Evolutionary conservation across 2,797 vertebrate species (phyloP).

Genomic region (Bradypodion ventrale): DNA sequence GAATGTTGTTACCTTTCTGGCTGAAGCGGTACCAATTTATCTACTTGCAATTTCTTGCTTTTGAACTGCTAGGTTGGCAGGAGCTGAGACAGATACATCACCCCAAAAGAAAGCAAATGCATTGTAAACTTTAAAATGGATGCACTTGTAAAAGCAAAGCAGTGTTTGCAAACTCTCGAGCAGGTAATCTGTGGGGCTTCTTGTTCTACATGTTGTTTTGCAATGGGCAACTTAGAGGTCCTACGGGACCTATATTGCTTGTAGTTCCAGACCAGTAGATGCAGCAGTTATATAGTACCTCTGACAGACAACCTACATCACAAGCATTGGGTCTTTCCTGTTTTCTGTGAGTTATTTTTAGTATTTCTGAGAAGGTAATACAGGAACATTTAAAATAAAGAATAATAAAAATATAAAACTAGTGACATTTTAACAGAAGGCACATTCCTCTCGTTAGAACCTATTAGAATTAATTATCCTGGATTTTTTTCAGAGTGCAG

Average conservation of each 20-base stretch:
- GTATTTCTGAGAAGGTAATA: background rate
- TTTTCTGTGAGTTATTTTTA: background rate
- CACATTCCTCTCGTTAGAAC: background rate
- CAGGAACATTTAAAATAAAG: background rate
- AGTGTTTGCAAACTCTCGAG: background rate
- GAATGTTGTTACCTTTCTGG: too few relatives aligned
- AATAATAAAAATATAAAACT: background rate
- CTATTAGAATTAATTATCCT: constrained; percentile 5
- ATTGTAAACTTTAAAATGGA: too few relatives aligned
- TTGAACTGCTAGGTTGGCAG: too few relatives aligned
- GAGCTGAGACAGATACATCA: too few relatives aligned
- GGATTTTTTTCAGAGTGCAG: background rate
- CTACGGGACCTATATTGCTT: background rate
- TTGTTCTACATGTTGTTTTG: background rate
- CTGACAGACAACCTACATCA: background rate
- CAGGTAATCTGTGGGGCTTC: background rate
- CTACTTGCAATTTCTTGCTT: too few relatives aligned
- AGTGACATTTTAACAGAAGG: background rate
- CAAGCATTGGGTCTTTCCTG: background rate
- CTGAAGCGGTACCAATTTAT: too few relatives aligned
- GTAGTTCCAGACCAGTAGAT: background rate
- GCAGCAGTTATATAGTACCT: background rate
- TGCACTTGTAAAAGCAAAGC: too few relatives aligned
- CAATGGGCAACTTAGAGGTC: background rate
- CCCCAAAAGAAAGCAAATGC: too few relatives aligned